Percentiles rank a stretch among this genome's conserved stretches.
Evolutionary conservation across 2,113 vertebrate species (phyloP).

Genomic region (Uria aalge): DNA sequence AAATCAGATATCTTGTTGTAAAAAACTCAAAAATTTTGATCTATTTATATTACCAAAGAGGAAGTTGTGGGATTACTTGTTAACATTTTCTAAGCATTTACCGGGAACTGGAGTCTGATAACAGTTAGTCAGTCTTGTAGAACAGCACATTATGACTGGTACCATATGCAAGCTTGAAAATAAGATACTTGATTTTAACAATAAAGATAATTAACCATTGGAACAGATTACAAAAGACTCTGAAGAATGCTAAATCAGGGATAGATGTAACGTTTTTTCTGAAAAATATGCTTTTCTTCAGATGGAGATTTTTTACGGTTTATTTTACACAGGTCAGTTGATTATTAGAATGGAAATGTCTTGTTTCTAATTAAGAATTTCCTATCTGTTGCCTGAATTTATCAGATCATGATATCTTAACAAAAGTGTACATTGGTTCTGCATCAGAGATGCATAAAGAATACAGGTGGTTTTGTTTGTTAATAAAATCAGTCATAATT

Average conservation of each 20-base stretch:
- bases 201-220: not conserved
- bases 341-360: not conserved
- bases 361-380: not conserved
- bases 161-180: not conserved
- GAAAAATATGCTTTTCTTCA: not conserved
- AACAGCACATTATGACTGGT: not conserved
- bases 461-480: not conserved
- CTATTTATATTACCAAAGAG: not conserved
- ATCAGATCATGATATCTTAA: not conserved
- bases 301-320: not conserved
- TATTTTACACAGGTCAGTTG: not conserved
- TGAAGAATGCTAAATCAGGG: not conserved
- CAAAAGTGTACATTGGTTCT: not conserved
- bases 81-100: not conserved
- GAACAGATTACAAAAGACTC: not conserved
- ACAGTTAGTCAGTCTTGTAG: not conserved
- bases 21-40: not conserved
- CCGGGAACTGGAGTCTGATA: not conserved
- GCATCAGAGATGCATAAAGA: not conserved
- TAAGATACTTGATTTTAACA: not conserved
- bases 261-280: not conserved
- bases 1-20: not conserved
- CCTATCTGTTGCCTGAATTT: not conserved
- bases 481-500: not conserved
- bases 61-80: not conserved